A percentile compares a stretch with the other conserved stretches of the same genome.
Conservation (phyloP, 1,140 invertebrate genomes). For the Anastrepha obliqua region DNA sequence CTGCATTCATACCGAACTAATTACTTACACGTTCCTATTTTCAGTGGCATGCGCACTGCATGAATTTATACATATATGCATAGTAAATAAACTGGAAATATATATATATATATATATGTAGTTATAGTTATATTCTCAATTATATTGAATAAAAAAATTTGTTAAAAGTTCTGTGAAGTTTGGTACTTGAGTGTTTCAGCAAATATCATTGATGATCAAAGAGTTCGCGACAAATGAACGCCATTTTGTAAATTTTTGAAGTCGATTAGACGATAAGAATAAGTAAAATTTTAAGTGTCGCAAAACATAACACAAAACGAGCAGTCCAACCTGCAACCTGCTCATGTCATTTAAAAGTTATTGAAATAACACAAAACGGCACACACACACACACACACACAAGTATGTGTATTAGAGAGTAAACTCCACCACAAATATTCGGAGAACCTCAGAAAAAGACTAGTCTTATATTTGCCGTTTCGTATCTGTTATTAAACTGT, state of each 20-base stretch:
- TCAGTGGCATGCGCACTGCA: too few relatives aligned
- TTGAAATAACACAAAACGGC: not conserved
- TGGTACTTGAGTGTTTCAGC: not conserved
- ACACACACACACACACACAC: not conserved
- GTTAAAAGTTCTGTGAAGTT: too few relatives aligned
- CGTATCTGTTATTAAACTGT: too few relatives aligned
- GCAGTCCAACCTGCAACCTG: not conserved
- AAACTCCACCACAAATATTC: too few relatives aligned
- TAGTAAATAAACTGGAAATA: not conserved
- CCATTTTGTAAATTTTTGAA: conserved; percentile 6
- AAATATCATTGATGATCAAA: too few relatives aligned
- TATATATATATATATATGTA: not conserved
- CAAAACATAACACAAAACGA: not conserved
- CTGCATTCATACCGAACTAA: too few relatives aligned
- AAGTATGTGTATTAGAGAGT: not conserved
- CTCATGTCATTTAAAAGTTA: conserved; percentile 12
- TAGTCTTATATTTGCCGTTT: too few relatives aligned
- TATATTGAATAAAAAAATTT: too few relatives aligned
- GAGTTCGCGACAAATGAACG: not conserved
- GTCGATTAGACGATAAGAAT: conserved; percentile 7
- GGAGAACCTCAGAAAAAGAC: too few relatives aligned
- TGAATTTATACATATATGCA: not conserved
- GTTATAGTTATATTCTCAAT: not conserved
- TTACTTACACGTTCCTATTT: too few relatives aligned
- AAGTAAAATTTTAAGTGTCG: not conserved